Percentiles rank a stretch among this genome's conserved stretches.
phyloP scores from a whole-genome alignment of 2,113 vertebrate genomes.

The Paracanthobrama guichenoti region DNA sequence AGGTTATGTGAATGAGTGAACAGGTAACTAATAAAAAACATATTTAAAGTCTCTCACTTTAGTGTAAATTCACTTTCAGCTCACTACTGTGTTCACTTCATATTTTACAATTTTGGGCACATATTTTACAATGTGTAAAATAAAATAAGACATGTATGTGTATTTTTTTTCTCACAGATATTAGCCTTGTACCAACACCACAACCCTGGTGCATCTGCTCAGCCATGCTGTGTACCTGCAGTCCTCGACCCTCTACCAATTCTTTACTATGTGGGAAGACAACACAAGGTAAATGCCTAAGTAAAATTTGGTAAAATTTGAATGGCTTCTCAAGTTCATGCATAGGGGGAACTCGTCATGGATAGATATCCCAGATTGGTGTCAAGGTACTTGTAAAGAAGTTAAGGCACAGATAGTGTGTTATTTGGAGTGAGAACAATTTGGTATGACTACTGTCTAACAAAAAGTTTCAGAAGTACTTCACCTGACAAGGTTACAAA shows the following conservation, averaged over 20 bases:
- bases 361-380: background rate
- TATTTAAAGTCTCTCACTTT: too few species aligned
- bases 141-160: background rate
- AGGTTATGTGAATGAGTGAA: too few species aligned
- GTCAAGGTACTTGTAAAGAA: background rate
- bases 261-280: conserved; percentile 88
- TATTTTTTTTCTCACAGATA: conserved; percentile 81
- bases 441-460: background rate
- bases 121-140: background rate
- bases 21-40: too few species aligned
- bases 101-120: background rate
- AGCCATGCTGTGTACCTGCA: conserved; percentile 88
- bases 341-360: too few species aligned
- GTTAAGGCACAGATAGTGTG: background rate
- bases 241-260: conserved; percentile 84
- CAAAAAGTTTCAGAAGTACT: background rate
- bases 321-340: background rate
- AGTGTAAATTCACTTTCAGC: too few species aligned
- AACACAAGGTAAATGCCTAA: conserved; percentile 75
- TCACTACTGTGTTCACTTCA: background rate
- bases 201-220: conserved; percentile 88
- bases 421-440: background rate
- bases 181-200: conserved; percentile 88
- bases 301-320: too few species aligned
- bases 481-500: background rate